Evolutionary conservation across 2,797 vertebrate species (phyloP).

Genomic region (Halcyon badia): DNA sequence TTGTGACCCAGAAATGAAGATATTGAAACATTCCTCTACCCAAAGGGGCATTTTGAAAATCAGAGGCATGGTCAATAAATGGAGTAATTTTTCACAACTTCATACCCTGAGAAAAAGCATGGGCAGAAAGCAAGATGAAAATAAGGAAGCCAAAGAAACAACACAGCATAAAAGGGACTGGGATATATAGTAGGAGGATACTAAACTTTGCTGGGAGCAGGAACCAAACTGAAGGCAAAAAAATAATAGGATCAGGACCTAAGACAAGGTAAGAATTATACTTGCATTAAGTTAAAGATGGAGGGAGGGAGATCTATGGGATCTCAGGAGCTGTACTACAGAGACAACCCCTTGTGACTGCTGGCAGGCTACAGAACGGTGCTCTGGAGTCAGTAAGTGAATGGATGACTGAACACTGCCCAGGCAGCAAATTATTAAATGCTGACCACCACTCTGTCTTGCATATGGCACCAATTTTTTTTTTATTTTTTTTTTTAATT

Average conservation of each 20-base stretch:
- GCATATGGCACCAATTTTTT: neutral
- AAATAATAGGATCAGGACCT: neutral
- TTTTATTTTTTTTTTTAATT: neutral
- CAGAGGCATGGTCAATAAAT: neutral
- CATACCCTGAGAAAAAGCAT: neutral
- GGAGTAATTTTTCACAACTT: neutral
- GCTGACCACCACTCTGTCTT: neutral
- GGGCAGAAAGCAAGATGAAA: neutral
- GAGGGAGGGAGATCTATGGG: neutral
- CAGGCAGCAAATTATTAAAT: accelerated
- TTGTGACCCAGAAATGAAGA: neutral
- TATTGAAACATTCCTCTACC: neutral
- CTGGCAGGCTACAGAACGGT: neutral
- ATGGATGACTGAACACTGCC: neutral
- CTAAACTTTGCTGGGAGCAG: neutral
- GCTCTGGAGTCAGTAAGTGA: neutral
- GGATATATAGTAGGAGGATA: neutral
- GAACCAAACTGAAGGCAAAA: neutral
- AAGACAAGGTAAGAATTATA: neutral
- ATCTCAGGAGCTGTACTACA: neutral
- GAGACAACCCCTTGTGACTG: neutral
- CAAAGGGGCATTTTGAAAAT: neutral
- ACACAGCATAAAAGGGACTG: neutral
- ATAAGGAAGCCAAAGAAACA: neutral
- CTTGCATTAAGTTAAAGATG: neutral